Conservation (phyloP, 2,113 vertebrate genomes). For the Todiramphus chloris region DNA sequence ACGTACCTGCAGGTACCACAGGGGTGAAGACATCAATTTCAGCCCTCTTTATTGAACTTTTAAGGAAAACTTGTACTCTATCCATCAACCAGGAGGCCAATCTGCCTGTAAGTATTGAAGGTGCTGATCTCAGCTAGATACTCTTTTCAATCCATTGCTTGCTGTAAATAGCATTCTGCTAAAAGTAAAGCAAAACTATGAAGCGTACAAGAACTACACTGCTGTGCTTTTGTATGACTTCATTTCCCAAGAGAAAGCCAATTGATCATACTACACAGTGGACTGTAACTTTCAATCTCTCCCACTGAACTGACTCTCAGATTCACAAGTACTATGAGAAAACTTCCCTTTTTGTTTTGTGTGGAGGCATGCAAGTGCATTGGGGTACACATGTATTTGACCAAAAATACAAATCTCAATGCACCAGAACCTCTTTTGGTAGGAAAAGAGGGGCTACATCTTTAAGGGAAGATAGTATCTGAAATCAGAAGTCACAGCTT, state of each 20-base stretch:
- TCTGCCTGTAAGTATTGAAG: background rate
- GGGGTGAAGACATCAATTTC: constrained; percentile 36
- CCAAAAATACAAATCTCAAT: background rate
- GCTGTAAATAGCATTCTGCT: constrained; percentile 40
- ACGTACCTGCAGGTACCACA: background rate
- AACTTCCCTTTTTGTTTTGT: background rate
- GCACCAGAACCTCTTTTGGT: background rate
- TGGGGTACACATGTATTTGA: background rate
- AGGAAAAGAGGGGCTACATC: background rate
- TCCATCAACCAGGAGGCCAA: constrained; percentile 7
- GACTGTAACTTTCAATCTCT: background rate
- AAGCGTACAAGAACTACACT: background rate
- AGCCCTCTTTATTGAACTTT: constrained; percentile 30
- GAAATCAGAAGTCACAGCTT: background rate
- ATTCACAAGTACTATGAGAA: background rate
- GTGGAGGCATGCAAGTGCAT: background rate
- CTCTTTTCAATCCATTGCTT: constrained; percentile 8
- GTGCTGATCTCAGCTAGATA: constrained; percentile 45
- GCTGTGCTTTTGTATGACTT: constrained; percentile 42
- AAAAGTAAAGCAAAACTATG: background rate
- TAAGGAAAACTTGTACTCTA: constrained; percentile 22
- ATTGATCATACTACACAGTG: background rate
- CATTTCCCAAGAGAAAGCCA: background rate
- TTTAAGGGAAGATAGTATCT: background rate
- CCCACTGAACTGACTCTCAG: background rate